phyloP scores from a whole-genome alignment of 2,113 vertebrate species.

The Ciconia maguari region DNA sequence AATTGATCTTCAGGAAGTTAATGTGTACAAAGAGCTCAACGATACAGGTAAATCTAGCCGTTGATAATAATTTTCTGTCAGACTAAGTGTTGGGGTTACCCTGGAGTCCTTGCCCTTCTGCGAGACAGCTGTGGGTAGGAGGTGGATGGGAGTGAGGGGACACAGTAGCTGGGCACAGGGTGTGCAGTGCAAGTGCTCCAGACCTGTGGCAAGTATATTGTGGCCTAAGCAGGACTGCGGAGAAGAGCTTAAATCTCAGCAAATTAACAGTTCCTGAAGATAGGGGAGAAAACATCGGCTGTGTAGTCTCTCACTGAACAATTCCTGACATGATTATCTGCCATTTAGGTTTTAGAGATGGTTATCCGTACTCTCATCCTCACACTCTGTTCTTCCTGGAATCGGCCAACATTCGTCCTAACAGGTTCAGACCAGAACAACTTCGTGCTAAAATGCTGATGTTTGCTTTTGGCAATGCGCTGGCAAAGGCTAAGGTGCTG shows the following conservation, averaged over 20 bases:
- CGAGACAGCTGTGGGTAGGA: background rate
- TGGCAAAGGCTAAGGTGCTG: slow-evolving; percentile 78
- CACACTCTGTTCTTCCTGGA: slow-evolving; percentile 86
- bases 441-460: slow-evolving; percentile 87
- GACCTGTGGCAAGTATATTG: background rate
- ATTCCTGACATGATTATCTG: background rate
- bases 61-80: background rate
- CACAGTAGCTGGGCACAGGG: background rate
- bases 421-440: slow-evolving; percentile 77
- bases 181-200: background rate
- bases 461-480: slow-evolving; percentile 85
- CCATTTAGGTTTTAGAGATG: slow-evolving; percentile 78
- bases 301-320: background rate
- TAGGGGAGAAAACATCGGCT: background rate
- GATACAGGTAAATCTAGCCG: slow-evolving; percentile 70
- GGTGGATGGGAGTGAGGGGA: background rate
- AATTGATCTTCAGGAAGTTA: slow-evolving; percentile 85
- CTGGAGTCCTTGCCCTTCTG: background rate
- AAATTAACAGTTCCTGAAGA: background rate
- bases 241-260: background rate
- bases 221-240: background rate
- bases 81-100: background rate
- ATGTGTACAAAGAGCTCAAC: slow-evolving; percentile 77
- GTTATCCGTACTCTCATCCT: slow-evolving; percentile 81
- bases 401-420: background rate